Evolutionary conservation across 2,113 vertebrate genomes (phyloP).

Genomic region (Oryctolagus cuniculus): DNA sequence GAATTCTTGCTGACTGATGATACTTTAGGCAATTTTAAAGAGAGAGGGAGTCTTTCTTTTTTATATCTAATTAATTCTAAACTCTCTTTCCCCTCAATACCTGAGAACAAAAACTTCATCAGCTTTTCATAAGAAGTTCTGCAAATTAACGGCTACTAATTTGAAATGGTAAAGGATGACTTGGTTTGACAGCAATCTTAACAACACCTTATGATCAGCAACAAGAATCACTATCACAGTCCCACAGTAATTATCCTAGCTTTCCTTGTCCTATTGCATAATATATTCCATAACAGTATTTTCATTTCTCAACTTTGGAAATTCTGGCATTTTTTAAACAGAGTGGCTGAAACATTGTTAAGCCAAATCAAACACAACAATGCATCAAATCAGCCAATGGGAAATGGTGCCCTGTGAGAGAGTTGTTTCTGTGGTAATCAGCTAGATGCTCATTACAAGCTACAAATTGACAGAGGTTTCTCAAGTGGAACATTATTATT

Average conservation of each 20-base stretch:
- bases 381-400: not conserved
- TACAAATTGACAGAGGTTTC: not conserved
- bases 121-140: constrained; percentile 35
- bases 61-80: constrained; percentile 29
- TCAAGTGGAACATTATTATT: constrained; percentile 8
- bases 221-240: not conserved
- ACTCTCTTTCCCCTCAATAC: not conserved
- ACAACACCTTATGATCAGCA: not conserved
- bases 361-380: not conserved
- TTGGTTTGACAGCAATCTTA: not conserved
- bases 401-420: not conserved
- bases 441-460: not conserved
- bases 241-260: not conserved
- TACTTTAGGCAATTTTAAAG: constrained; percentile 45
- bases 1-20: constrained; percentile 41
- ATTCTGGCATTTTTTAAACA: constrained; percentile 15
- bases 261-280: not conserved
- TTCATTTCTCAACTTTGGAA: not conserved
- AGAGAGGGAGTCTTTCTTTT: not conserved
- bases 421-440: not conserved
- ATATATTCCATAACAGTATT: not conserved
- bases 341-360: not conserved
- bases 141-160: constrained; percentile 56
- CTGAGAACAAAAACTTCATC: not conserved
- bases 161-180: constrained; percentile 38